Evolutionary conservation across 2,888 invertebrate species (phyloP).

Genomic region (Imbricaverruca yamaguchii): DNA sequence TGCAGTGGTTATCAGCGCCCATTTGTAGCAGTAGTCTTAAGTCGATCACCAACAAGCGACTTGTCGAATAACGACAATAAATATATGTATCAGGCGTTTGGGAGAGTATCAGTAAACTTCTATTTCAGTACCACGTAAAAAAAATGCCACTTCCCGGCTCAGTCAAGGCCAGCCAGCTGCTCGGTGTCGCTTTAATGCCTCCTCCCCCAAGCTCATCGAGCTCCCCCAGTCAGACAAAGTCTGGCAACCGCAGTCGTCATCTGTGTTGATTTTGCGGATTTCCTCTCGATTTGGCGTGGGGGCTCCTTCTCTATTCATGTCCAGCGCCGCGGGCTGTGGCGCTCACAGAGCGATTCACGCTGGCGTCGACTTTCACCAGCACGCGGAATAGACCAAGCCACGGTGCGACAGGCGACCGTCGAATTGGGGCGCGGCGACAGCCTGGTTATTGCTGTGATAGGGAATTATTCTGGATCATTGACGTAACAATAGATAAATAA

Average conservation of each 20-base stretch:
- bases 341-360: background rate
- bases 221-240: too few species aligned
- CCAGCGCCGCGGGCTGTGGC: background rate
- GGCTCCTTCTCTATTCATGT: conserved; percentile 2
- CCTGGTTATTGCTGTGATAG: conserved; percentile 11
- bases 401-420: background rate
- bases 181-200: too few species aligned
- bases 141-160: too few species aligned
- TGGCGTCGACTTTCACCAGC: background rate
- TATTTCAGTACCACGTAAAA: too few species aligned
- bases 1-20: too few species aligned
- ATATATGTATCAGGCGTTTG: too few species aligned
- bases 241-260: conserved; percentile 1
- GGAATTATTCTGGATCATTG: conserved; percentile 16
- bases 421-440: background rate
- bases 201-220: too few species aligned
- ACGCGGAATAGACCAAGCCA: background rate
- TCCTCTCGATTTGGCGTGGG: background rate
- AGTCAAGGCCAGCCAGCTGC: too few species aligned
- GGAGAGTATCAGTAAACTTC: too few species aligned
- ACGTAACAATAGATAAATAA: conserved; percentile 15
- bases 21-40: too few species aligned
- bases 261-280: conserved; percentile 18
- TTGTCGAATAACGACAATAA: too few species aligned
- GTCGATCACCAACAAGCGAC: too few species aligned